Evolutionary conservation across 2,888 invertebrate genomes (phyloP).

Genomic region (Acanthopleura granulata): DNA sequence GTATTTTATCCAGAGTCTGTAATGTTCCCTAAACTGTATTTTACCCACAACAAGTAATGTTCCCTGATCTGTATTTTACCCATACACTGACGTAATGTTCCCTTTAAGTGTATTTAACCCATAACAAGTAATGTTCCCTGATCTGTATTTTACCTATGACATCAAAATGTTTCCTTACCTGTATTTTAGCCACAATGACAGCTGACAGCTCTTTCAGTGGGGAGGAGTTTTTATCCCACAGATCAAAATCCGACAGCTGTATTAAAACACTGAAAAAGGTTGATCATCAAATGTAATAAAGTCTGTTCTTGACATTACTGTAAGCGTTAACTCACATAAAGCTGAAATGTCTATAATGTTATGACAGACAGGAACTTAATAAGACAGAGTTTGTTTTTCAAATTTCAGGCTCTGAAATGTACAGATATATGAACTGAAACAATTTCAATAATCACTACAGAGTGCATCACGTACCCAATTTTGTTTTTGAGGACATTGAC

Average conservation of each 20-base stretch:
- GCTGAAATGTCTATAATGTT: too few relatives aligned
- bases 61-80: slow-evolving; percentile 43
- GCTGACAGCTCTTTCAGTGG: slow-evolving; percentile 44
- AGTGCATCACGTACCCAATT: slow-evolving; percentile 44
- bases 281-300: too few relatives aligned
- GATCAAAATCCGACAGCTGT: slow-evolving; percentile 47
- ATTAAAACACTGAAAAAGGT: slow-evolving; percentile 43
- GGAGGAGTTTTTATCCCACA: slow-evolving; percentile 47
- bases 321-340: too few relatives aligned
- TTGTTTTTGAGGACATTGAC: slow-evolving; percentile 43
- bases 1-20: slow-evolving; percentile 37
- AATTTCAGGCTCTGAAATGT: too few relatives aligned
- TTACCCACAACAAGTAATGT: background rate
- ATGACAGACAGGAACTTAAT: too few relatives aligned
- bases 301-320: too few relatives aligned
- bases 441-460: too few relatives aligned
- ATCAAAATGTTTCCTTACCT: slow-evolving; percentile 32
- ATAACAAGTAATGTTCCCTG: too few relatives aligned
- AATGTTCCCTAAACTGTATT: background rate
- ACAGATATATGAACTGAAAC: too few relatives aligned
- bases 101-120: background rate
- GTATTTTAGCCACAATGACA: slow-evolving; percentile 41
- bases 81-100: background rate
- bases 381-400: too few relatives aligned
- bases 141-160: too few relatives aligned